Conservation (phyloP, 2,113 vertebrate species). For the Campylomormyrus tamandua region DNA sequence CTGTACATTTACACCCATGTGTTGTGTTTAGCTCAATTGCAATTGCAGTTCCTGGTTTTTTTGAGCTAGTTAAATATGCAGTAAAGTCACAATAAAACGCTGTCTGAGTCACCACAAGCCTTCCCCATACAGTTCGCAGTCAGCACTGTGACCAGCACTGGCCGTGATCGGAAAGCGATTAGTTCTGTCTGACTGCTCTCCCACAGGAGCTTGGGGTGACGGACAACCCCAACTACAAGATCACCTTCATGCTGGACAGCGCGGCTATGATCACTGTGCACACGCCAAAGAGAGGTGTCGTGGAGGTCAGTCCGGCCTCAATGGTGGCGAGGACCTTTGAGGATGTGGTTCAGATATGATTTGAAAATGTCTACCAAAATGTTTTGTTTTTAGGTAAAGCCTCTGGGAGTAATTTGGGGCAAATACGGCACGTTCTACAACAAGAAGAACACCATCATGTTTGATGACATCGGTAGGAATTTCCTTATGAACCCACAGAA, state of each 20-base stretch:
- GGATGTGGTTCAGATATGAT: background rate
- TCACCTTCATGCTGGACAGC: slow-evolving; percentile 97
- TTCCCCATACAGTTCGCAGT: background rate
- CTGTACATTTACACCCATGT: background rate
- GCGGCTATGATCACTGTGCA: slow-evolving; percentile 98
- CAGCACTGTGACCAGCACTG: background rate
- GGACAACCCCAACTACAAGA: slow-evolving; percentile 94
- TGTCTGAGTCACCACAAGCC: background rate
- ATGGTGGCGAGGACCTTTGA: background rate
- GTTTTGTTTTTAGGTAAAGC: slow-evolving; percentile 76
- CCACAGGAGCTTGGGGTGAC: slow-evolving; percentile 91
- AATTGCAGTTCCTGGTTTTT: background rate
- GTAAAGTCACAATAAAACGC: background rate
- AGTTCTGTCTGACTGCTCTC: background rate
- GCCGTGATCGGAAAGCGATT: background rate
- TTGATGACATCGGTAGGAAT: slow-evolving; percentile 96
- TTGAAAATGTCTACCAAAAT: background rate
- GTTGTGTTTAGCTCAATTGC: background rate
- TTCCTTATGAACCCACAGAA: slow-evolving; percentile 99
- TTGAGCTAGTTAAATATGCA: background rate
- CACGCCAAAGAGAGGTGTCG: slow-evolving; percentile 88
- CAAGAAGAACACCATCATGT: slow-evolving; percentile 98
- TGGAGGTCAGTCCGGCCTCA: slow-evolving; percentile 75
- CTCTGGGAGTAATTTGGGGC: slow-evolving; percentile 95
- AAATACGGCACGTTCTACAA: slow-evolving; percentile 93